phyloP scores from a whole-genome alignment of 2,888 invertebrate species.

The Tinea semifulvella region DNA sequence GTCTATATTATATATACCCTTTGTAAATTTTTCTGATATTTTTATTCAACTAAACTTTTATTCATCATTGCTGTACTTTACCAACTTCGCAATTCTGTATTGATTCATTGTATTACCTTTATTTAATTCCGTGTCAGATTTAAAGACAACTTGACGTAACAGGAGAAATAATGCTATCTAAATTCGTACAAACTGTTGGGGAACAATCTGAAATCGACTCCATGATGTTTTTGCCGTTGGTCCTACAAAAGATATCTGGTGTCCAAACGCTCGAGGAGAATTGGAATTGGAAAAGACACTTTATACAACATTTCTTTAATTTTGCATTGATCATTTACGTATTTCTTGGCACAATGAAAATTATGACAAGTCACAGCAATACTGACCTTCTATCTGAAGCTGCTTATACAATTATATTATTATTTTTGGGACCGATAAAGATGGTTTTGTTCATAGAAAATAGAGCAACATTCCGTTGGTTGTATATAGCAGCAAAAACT shows the following conservation, averaged over 20 bases:
- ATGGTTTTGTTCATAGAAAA: neutral
- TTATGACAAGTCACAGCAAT: neutral
- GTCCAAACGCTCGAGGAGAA: neutral
- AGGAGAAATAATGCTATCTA: neutral
- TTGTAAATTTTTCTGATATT: too few relatives aligned
- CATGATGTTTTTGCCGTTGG: neutral
- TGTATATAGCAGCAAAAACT: neutral
- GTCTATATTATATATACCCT: too few relatives aligned
- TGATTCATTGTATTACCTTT: too few relatives aligned
- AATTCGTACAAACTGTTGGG: conserved; percentile 3
- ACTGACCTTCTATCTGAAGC: conserved; percentile 1
- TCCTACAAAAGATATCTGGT: neutral
- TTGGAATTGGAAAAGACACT: conserved; percentile 3
- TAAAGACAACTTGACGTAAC: neutral
- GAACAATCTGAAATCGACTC: neutral
- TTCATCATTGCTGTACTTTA: too few relatives aligned
- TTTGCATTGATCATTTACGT: neutral
- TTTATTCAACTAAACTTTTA: too few relatives aligned
- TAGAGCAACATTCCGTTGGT: neutral
- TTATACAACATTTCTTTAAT: neutral
- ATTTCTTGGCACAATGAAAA: neutral
- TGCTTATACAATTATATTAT: neutral
- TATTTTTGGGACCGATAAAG: neutral
- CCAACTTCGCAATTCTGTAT: too few relatives aligned
- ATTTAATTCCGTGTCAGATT: too few relatives aligned